Evolutionary conservation across 2,888 invertebrate species (phyloP).

Genomic region (Pristionchus entomophagus): DNA sequence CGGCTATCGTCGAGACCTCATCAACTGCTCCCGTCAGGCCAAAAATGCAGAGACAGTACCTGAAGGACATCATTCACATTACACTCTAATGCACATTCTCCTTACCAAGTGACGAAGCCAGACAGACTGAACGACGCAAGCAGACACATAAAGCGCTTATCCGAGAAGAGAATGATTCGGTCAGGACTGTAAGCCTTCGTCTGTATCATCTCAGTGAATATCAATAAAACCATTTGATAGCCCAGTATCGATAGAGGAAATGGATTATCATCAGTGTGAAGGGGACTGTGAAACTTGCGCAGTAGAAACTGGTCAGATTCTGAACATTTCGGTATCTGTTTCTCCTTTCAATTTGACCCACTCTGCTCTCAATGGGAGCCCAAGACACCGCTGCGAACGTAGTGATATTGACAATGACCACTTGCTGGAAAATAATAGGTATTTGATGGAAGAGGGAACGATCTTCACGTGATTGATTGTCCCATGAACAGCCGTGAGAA

Average conservation of each 20-base stretch:
- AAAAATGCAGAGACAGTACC: slow-evolving; percentile 18
- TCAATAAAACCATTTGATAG: neutral
- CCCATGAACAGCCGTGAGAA: neutral
- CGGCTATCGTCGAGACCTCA: neutral
- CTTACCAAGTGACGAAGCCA: slow-evolving; percentile 8
- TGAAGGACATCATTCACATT: neutral
- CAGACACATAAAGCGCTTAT: neutral
- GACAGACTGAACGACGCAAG: slow-evolving; percentile 10
- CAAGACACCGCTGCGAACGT: neutral
- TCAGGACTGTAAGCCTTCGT: neutral
- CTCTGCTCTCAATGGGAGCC: neutral
- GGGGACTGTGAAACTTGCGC: slow-evolving; percentile 18
- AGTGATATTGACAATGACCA: neutral
- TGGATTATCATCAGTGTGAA: slow-evolving; percentile 5
- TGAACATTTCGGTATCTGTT: neutral
- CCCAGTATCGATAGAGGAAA: slow-evolving; percentile 31
- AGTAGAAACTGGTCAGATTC: slow-evolving; percentile 16
- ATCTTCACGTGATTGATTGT: neutral
- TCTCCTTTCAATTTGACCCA: neutral
- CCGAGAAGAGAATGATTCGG: slow-evolving; percentile 14
- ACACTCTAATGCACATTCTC: neutral
- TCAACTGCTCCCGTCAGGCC: neutral
- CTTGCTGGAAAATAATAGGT: neutral
- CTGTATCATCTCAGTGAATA: no score
- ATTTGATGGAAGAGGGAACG: neutral